A percentile compares a stretch with the other conserved stretches of the same genome.
phyloP scores from a whole-genome alignment of 2,113 vertebrate species.

The Spea bombifrons region DNA sequence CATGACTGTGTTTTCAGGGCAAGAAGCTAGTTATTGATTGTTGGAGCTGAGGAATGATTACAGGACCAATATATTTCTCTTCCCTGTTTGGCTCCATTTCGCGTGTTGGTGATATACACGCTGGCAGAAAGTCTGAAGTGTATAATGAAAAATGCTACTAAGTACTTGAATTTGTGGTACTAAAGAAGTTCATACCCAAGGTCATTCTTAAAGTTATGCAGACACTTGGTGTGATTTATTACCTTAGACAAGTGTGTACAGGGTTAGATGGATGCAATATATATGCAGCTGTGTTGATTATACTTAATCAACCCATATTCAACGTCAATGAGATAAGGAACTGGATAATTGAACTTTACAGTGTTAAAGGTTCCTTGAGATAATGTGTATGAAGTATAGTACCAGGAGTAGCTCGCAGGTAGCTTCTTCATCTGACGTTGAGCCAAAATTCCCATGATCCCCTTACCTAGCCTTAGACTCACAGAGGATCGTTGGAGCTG shows the following conservation, averaged over 20 bases:
- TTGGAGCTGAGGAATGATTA: constrained; percentile 37
- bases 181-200: constrained; percentile 26
- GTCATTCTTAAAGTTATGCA: constrained; percentile 30
- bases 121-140: constrained; percentile 31
- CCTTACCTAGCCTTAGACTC: too few relatives aligned
- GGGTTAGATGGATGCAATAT: constrained; percentile 22
- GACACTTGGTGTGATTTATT: constrained; percentile 30
- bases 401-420: too few relatives aligned
- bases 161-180: constrained; percentile 17
- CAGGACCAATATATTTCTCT: constrained; percentile 35
- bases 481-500: too few relatives aligned
- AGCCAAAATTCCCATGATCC: too few relatives aligned
- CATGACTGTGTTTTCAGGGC: constrained; percentile 33
- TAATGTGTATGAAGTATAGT: too few relatives aligned
- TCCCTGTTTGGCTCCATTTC: constrained; percentile 33
- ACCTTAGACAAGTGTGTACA: constrained; percentile 9
- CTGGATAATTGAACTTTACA: background rate
- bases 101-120: constrained; percentile 23
- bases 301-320: background rate
- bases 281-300: constrained; percentile 24
- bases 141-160: constrained; percentile 35
- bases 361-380: background rate
- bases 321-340: constrained; percentile 8
- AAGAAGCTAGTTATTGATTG: constrained; percentile 45
- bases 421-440: too few relatives aligned